These are phyloP conservation scores for Calephelis perditalis DNA, from an alignment of 2,888 invertebrate genomes.

Conservation along the genomic window DNA sequence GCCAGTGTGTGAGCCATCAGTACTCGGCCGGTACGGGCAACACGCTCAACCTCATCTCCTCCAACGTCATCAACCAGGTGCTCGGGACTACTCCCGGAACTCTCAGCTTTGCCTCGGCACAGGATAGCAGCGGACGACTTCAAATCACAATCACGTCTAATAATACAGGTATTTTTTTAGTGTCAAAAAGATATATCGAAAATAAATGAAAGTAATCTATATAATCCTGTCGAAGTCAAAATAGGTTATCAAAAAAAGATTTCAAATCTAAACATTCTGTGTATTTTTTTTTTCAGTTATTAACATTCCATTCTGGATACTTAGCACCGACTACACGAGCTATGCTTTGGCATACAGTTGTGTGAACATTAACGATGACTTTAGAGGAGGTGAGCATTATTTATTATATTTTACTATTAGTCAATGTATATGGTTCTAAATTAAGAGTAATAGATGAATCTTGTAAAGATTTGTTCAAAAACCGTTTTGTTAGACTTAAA, in stretches of 20 bases:
- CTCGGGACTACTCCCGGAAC: slow-evolving; percentile 33
- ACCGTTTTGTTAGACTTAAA: no score
- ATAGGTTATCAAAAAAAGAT: no score
- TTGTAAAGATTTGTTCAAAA: no score
- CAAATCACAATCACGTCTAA: slow-evolving; percentile 39
- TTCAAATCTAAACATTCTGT: no score
- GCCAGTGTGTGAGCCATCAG: slow-evolving; percentile 48
- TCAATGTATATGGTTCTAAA: no score
- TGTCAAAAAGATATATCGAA: not conserved
- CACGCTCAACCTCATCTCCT: slow-evolving; percentile 40
- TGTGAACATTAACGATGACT: slow-evolving; percentile 38
- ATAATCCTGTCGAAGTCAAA: no score
- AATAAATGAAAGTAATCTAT: no score
- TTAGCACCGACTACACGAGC: slow-evolving; percentile 39
- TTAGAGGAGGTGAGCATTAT: slow-evolving; percentile 46
- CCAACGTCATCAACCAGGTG: slow-evolving; percentile 43
- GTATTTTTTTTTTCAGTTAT: slow-evolving; percentile 34
- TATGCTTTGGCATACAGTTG: slow-evolving; percentile 47
- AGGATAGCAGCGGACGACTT: slow-evolving; percentile 36
- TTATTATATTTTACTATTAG: not conserved
- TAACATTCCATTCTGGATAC: slow-evolving; percentile 42
- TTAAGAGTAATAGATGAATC: no score
- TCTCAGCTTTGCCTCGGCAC: slow-evolving; percentile 30
- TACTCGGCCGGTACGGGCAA: slow-evolving; percentile 32
- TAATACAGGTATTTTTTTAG: slow-evolving; percentile 33